Evolutionary conservation across 2,113 vertebrate genomes (phyloP).

Genomic region (Cervus canadensis): DNA sequence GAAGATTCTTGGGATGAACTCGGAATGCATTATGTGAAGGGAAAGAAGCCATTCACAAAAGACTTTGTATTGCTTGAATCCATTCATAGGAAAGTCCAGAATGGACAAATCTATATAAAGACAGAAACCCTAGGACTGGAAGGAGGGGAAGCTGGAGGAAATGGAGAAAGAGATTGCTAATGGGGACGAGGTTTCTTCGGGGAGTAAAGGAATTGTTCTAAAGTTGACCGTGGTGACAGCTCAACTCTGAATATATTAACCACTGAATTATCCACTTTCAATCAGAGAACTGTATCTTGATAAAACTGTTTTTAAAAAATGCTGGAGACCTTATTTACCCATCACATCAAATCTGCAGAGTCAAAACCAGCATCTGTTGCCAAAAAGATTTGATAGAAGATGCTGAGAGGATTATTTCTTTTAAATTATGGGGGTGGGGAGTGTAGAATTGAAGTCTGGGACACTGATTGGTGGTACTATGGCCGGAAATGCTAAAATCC

Average conservation of each 20-base stretch:
- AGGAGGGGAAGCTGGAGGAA: neutral
- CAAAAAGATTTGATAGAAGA: neutral
- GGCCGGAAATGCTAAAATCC: neutral
- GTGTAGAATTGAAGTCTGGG: neutral
- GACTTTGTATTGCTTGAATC: neutral
- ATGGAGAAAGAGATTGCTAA: neutral
- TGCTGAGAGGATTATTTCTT: neutral
- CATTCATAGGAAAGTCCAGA: neutral
- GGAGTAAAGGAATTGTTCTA: neutral
- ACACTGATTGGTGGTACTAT: too few relatives aligned
- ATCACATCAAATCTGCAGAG: neutral
- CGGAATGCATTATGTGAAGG: neutral
- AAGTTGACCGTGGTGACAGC: neutral
- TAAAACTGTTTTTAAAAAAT: neutral
- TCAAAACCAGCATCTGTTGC: neutral
- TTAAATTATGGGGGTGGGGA: too few relatives aligned
- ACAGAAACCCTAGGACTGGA: neutral
- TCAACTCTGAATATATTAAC: neutral
- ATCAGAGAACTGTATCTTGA: neutral
- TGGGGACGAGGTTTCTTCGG: neutral
- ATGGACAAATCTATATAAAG: neutral
- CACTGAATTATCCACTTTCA: neutral
- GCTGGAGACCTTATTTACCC: neutral
- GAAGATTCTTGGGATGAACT: neutral
- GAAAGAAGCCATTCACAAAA: neutral